Evolutionary conservation across 2,113 vertebrate genomes (phyloP).

Genomic region (Neodon shergylaensis): DNA sequence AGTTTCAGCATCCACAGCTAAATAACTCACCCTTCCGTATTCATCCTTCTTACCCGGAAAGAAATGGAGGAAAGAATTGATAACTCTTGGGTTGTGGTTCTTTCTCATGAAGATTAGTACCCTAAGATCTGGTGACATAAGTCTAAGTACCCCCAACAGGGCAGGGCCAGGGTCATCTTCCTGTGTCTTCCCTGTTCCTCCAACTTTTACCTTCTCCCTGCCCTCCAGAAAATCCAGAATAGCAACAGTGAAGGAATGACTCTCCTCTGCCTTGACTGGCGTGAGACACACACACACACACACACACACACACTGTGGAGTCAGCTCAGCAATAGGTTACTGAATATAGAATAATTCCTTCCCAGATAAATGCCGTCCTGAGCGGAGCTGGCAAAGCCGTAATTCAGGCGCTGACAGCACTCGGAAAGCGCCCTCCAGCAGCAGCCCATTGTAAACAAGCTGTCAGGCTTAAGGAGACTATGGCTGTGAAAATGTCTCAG

Average conservation of each 20-base stretch:
- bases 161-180: not conserved
- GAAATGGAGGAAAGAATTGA: not conserved
- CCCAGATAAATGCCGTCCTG: conserved; percentile 64
- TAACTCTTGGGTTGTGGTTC: not conserved
- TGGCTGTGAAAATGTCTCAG: conserved; percentile 73
- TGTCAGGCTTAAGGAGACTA: conserved; percentile 75
- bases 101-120: not conserved
- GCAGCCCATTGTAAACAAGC: conserved; percentile 79
- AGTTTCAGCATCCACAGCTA: not conserved
- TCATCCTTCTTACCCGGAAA: not conserved
- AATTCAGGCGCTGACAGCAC: conserved; percentile 75
- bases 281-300: not conserved
- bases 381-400: conserved; percentile 31
- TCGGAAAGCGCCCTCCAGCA: conserved; percentile 73
- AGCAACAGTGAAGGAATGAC: not conserved
- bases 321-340: conserved; percentile 25
- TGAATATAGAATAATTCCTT: conserved; percentile 45
- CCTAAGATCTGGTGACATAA: not conserved
- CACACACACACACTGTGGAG: not conserved
- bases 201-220: not conserved
- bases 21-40: not conserved
- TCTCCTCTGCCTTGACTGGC: not conserved
- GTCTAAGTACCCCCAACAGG: not conserved
- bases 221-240: not conserved
- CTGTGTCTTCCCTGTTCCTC: not conserved